Conservation (phyloP, 1,140 invertebrate genomes). For the Lysiphlebus fabarum region DNA sequence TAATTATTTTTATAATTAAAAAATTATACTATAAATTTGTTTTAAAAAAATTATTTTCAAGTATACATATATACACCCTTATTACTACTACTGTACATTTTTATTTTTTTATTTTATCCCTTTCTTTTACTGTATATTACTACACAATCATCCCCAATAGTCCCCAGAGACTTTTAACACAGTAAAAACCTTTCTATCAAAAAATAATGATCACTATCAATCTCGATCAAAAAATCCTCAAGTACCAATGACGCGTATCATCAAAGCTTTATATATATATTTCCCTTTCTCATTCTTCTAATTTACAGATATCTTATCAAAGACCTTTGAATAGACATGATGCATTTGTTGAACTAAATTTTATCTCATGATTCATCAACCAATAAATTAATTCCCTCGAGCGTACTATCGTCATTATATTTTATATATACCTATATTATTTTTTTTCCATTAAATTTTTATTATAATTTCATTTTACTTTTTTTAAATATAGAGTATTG, state of each 20-base stretch:
- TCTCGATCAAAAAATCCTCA: slow-evolving; percentile 31
- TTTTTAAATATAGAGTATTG: too few relatives aligned
- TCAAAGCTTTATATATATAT: neutral
- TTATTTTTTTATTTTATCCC: too few relatives aligned
- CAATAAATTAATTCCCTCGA: neutral
- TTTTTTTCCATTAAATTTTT: too few relatives aligned
- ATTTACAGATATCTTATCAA: neutral
- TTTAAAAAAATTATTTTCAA: too few relatives aligned
- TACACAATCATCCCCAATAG: neutral
- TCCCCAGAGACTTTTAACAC: slow-evolving; percentile 35
- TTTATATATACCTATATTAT: neutral
- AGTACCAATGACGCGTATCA: slow-evolving; percentile 30
- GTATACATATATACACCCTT: too few relatives aligned
- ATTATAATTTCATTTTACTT: neutral
- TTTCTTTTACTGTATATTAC: neutral
- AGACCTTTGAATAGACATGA: neutral
- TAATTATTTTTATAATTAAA: too few relatives aligned
- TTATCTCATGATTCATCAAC: neutral
- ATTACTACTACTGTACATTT: too few relatives aligned
- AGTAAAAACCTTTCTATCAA: slow-evolving; percentile 43
- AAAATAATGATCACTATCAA: slow-evolving; percentile 46
- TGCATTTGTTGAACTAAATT: too few relatives aligned
- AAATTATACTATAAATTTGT: too few relatives aligned
- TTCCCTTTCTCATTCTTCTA: neutral
- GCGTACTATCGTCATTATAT: neutral